Percentiles rank a stretch among this genome's conserved stretches.
Evolutionary conservation across 2,113 vertebrate genomes (phyloP).

Genomic region (Kryptolebias marmoratus): DNA sequence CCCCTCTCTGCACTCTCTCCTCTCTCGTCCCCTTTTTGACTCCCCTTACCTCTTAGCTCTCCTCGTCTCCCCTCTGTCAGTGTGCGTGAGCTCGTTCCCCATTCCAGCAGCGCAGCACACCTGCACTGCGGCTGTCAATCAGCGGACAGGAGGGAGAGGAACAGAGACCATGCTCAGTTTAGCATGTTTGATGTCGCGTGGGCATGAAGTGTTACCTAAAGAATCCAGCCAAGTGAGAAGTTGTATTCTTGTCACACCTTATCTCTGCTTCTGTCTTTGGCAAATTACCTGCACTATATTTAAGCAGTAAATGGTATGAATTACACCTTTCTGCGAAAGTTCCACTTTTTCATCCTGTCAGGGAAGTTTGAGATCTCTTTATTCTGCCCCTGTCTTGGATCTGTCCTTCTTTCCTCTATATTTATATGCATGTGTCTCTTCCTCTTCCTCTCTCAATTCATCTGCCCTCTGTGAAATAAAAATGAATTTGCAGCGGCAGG

Average conservation of each 20-base stretch:
- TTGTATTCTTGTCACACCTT: conserved; percentile 43
- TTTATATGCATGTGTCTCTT: background rate
- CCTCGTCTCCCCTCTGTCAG: conserved; percentile 31
- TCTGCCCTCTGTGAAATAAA: conserved; percentile 33
- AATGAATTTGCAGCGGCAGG: conserved; percentile 54
- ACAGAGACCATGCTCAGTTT: conserved; percentile 41
- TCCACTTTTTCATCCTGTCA: conserved; percentile 52
- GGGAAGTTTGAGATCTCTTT: conserved; percentile 65
- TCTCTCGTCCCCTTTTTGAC: conserved; percentile 11
- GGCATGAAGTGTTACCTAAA: conserved; percentile 50
- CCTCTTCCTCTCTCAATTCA: conserved; percentile 8
- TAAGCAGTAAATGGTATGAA: conserved; percentile 47
- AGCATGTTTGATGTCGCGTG: conserved; percentile 55
- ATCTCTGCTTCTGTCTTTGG: conserved; percentile 52
- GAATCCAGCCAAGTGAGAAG: conserved; percentile 40
- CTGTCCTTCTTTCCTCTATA: background rate
- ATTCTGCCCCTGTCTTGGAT: conserved; percentile 32
- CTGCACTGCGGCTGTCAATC: conserved; percentile 75
- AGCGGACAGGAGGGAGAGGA: conserved; percentile 37
- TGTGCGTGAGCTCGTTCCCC: conserved; percentile 37
- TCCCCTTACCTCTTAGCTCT: conserved; percentile 36
- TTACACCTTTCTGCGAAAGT: conserved; percentile 48
- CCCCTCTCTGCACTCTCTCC: conserved; percentile 25
- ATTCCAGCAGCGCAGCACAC: conserved; percentile 56
- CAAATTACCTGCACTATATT: conserved; percentile 66